phyloP scores from a whole-genome alignment of 2,113 vertebrate genomes.

The Myiozetetes cayanensis region DNA sequence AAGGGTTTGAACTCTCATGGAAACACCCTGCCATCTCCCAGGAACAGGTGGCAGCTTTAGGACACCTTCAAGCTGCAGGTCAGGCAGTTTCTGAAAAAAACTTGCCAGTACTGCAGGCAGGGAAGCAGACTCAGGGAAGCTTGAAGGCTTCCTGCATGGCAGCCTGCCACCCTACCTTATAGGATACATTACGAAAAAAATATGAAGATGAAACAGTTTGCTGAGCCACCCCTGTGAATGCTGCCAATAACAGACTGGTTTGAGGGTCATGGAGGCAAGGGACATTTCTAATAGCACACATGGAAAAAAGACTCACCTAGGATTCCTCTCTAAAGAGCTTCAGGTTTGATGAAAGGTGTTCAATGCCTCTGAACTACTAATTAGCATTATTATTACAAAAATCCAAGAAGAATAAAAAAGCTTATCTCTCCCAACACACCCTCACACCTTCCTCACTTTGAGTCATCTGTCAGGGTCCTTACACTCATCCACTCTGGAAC shows the following conservation, averaged over 20 bases:
- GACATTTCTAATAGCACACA: neutral
- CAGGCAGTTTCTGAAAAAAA: neutral
- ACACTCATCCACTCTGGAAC: neutral
- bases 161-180: neutral
- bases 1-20: neutral
- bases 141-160: neutral
- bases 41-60: neutral
- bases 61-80: neutral
- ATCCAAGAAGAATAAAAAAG: neutral
- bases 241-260: neutral
- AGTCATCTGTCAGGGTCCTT: slow-evolving; percentile 53
- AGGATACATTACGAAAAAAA: neutral
- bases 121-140: neutral
- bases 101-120: neutral
- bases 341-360: neutral
- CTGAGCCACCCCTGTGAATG: neutral
- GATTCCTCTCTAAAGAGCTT: neutral
- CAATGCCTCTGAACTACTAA: slow-evolving; percentile 11
- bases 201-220: neutral
- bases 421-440: neutral
- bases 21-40: neutral
- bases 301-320: neutral
- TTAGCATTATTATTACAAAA: neutral
- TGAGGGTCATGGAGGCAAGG: neutral
- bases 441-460: neutral